Percentiles rank a stretch among this genome's conserved stretches.
Conservation (phyloP, 2,888 invertebrate genomes). For the Thecocarcelia acutangulata region DNA sequence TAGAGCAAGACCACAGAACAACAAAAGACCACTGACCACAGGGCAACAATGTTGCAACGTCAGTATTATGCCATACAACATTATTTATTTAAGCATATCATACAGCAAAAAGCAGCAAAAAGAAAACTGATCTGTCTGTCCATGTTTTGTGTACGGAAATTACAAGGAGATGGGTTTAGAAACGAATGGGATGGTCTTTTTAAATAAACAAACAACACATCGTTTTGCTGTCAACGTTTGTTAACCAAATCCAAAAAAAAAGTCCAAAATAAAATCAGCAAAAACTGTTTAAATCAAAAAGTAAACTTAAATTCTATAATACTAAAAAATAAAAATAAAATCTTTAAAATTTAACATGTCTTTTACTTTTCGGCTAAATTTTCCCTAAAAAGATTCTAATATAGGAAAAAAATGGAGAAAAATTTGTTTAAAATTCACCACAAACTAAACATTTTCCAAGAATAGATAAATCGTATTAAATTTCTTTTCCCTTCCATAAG, state of each 20-base stretch:
- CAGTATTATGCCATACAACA: conserved; percentile 42
- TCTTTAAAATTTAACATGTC: conserved; percentile 17
- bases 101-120: conserved; percentile 4
- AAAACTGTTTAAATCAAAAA: conserved; percentile 21
- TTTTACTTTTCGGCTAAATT: conserved; percentile 9
- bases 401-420: neutral
- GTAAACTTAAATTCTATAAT: conserved; percentile 19
- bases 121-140: neutral
- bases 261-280: neutral
- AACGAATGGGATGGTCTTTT: neutral
- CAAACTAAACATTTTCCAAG: conserved; percentile 54
- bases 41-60: conserved; percentile 62
- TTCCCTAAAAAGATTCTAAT: conserved; percentile 19
- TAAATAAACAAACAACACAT: conserved; percentile 31
- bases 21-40: conserved; percentile 39
- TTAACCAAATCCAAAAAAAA: conserved; percentile 6
- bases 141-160: neutral
- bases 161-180: conserved; percentile 4
- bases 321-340: neutral
- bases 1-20: conserved; percentile 26
- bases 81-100: conserved; percentile 39
- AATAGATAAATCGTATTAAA: conserved; percentile 55
- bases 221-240: conserved; percentile 40
- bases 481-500: conserved; percentile 22
- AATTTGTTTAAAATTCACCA: conserved; percentile 36